phyloP scores from a whole-genome alignment of 2,888 invertebrate species.

The Stenichneumon culpator region DNA sequence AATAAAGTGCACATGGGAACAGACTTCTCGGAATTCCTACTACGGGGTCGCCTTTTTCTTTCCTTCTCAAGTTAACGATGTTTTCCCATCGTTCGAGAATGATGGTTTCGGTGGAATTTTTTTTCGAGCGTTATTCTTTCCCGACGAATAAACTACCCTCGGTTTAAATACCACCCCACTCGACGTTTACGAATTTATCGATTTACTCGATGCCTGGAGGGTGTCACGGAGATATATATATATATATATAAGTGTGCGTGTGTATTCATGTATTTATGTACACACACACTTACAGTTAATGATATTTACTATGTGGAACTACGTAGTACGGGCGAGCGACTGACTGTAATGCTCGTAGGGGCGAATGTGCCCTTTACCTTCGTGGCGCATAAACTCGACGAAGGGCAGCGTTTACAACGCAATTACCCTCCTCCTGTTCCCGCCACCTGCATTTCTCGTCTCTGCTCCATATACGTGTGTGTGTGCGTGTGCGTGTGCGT shows the following conservation, averaged over 20 bases:
- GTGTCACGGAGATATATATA: constrained; percentile 41
- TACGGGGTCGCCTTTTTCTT: not conserved
- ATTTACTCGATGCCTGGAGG: constrained; percentile 42
- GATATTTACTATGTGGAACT: constrained; percentile 20
- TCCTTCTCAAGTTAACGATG: not conserved
- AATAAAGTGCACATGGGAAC: not conserved
- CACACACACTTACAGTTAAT: not conserved
- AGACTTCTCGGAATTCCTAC: constrained; percentile 6
- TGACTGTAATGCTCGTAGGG: constrained; percentile 40
- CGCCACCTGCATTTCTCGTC: constrained; percentile 51
- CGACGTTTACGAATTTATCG: constrained; percentile 62
- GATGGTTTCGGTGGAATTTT: not conserved
- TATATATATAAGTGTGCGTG: not conserved
- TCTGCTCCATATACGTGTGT: not conserved
- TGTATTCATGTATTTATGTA: constrained; percentile 15
- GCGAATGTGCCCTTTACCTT: constrained; percentile 68
- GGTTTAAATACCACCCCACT: constrained; percentile 42
- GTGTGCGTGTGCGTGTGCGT: not conserved
- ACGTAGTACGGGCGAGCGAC: not conserved
- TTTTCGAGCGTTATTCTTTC: not conserved
- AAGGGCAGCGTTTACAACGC: constrained; percentile 70
- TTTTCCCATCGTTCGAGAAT: not conserved
- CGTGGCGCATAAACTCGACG: constrained; percentile 57
- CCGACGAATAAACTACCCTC: constrained; percentile 34
- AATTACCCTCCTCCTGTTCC: constrained; percentile 69